Evolutionary conservation across 2,113 vertebrate species (phyloP).

Genomic region (Polypterus senegalus): DNA sequence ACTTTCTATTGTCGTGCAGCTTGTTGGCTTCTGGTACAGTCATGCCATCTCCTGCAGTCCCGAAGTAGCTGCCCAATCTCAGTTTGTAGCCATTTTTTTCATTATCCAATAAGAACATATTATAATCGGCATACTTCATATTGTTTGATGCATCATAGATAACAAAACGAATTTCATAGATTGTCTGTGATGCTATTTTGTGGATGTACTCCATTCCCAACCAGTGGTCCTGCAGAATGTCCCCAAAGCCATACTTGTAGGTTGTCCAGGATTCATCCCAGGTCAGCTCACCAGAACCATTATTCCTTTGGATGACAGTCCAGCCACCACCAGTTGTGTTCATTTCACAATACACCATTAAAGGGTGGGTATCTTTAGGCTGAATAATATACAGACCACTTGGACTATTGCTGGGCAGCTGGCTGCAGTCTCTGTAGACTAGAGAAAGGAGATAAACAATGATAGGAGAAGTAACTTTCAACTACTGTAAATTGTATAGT

Average conservation of each 20-base stretch:
- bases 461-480: neutral
- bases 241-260: slow-evolving; percentile 37
- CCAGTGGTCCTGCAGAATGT: slow-evolving; percentile 26
- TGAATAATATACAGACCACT: slow-evolving; percentile 37
- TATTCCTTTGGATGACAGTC: slow-evolving; percentile 41
- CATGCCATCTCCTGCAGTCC: slow-evolving; percentile 34
- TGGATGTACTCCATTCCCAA: slow-evolving; percentile 39
- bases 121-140: slow-evolving; percentile 20
- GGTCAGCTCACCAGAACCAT: slow-evolving; percentile 7
- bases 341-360: slow-evolving; percentile 35
- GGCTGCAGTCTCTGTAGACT: slow-evolving; percentile 33
- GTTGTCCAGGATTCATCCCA: slow-evolving; percentile 40
- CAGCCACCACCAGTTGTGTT: slow-evolving; percentile 26
- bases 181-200: slow-evolving; percentile 27
- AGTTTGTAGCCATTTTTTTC: slow-evolving; percentile 31
- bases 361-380: slow-evolving; percentile 25
- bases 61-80: slow-evolving; percentile 29
- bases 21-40: slow-evolving; percentile 27
- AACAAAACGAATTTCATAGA: slow-evolving; percentile 33
- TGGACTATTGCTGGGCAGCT: slow-evolving; percentile 16
- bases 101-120: slow-evolving; percentile 22
- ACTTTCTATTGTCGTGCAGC: slow-evolving; percentile 32
- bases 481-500: too few relatives aligned
- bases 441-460: neutral
- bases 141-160: slow-evolving; percentile 15